These are phyloP conservation scores for Delichon dasypus DNA, from an alignment of 2,797 vertebrate genomes.

Conservation along the genomic window DNA sequence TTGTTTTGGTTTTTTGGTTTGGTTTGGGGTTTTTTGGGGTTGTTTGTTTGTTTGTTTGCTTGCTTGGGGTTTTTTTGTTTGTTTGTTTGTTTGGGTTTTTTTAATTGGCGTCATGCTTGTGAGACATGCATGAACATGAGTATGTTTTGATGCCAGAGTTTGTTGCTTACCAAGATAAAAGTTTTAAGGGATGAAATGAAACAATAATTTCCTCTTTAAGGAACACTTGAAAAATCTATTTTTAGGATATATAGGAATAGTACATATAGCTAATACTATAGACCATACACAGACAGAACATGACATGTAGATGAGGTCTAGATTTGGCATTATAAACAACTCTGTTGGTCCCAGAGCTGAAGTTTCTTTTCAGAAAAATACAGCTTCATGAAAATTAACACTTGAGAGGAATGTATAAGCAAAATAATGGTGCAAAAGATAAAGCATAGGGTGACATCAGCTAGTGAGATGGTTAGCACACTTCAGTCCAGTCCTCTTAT, in stretches of 20 bases:
- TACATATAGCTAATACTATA: background rate
- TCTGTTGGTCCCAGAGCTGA: rapidly evolving
- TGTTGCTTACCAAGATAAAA: background rate
- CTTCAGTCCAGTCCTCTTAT: background rate
- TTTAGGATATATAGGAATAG: background rate
- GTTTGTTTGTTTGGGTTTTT: background rate
- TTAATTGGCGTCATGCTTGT: background rate
- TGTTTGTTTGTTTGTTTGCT: too few relatives aligned
- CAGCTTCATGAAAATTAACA: background rate
- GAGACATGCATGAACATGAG: background rate
- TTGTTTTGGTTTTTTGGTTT: too few relatives aligned
- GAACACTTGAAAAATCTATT: background rate
- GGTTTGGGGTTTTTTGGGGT: too few relatives aligned
- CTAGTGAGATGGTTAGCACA: background rate
- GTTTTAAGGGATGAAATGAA: background rate
- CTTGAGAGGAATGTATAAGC: background rate
- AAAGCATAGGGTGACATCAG: background rate
- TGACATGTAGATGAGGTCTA: background rate
- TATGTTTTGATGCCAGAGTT: background rate
- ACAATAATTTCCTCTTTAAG: background rate
- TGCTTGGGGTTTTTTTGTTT: background rate
- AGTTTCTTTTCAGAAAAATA: background rate
- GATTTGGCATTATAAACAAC: background rate
- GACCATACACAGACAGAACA: background rate
- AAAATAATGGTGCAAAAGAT: background rate